These are phyloP conservation scores for Syngnathoides biaculeatus DNA, from an alignment of 2,113 vertebrate genomes.

Conservation along the genomic window DNA sequence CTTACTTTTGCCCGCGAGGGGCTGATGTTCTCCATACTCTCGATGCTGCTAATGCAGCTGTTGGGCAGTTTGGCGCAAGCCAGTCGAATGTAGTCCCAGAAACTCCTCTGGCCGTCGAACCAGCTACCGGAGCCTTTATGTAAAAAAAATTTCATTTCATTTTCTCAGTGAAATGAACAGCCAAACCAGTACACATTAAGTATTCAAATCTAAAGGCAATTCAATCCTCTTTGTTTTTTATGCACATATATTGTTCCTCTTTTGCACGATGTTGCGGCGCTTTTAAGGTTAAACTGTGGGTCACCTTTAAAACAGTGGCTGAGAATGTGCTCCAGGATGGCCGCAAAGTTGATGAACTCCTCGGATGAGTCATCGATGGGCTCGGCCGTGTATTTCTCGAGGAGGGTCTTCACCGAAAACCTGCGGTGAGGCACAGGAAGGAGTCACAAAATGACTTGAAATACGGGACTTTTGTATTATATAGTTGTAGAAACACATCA, in stretches of 20 bases:
- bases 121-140: slow-evolving; percentile 87
- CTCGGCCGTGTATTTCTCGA: slow-evolving; percentile 92
- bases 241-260: too few species aligned
- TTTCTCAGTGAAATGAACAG: not conserved
- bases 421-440: slow-evolving; percentile 13
- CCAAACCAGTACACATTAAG: too few species aligned
- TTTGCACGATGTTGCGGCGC: too few species aligned
- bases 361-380: slow-evolving; percentile 95
- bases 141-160: not conserved
- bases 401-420: slow-evolving; percentile 90
- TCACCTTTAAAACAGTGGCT: slow-evolving; percentile 92
- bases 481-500: too few species aligned
- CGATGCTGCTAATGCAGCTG: slow-evolving; percentile 94
- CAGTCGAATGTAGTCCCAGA: slow-evolving; percentile 92
- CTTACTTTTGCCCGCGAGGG: slow-evolving; percentile 89
- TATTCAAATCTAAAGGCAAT: too few species aligned
- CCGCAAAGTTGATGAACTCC: slow-evolving; percentile 94
- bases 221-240: too few species aligned
- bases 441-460: not conserved
- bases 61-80: slow-evolving; percentile 92
- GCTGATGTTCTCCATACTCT: slow-evolving; percentile 97
- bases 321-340: slow-evolving; percentile 95
- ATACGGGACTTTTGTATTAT: too few species aligned
- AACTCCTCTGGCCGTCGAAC: slow-evolving; percentile 93
- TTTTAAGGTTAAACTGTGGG: not conserved